Evolutionary conservation across 2,888 invertebrate genomes (phyloP).

Genomic region (Yponomeuta malinellus): DNA sequence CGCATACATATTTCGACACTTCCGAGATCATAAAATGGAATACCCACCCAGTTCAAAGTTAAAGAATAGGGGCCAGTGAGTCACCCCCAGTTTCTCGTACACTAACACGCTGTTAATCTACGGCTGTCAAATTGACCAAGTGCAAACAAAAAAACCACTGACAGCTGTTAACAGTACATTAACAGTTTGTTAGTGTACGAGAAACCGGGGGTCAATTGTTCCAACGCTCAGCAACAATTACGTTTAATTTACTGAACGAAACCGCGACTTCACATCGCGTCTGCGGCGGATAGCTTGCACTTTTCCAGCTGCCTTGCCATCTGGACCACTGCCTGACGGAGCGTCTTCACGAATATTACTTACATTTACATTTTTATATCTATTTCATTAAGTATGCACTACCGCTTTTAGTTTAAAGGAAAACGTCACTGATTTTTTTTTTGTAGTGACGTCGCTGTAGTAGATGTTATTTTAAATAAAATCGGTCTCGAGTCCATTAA

Average conservation of each 20-base stretch:
- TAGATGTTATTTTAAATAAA: neutral
- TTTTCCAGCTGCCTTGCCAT: conserved; percentile 56
- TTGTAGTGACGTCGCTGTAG: neutral
- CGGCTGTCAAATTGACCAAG: too few relatives aligned
- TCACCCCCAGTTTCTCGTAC: too few relatives aligned
- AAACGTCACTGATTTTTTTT: neutral
- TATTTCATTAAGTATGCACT: neutral
- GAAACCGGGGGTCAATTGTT: conserved; percentile 13
- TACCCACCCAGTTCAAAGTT: too few relatives aligned
- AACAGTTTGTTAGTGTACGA: too few relatives aligned
- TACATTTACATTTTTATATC: conserved; percentile 11
- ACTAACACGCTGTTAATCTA: too few relatives aligned
- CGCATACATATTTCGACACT: too few relatives aligned
- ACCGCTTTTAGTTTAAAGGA: neutral
- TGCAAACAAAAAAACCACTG: too few relatives aligned
- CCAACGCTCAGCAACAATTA: conserved; percentile 22
- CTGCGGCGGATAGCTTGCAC: conserved; percentile 45
- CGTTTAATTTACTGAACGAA: conserved; percentile 34
- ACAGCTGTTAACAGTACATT: too few relatives aligned
- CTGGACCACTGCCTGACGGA: conserved; percentile 51
- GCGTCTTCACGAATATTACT: conserved; percentile 6
- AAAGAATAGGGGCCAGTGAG: too few relatives aligned
- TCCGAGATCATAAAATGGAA: too few relatives aligned
- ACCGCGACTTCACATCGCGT: conserved; percentile 38
- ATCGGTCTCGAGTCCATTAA: neutral